Percentiles rank a stretch among this genome's conserved stretches.
Conservation (phyloP, 2,113 vertebrate species). For the Ophiodon elongatus region DNA sequence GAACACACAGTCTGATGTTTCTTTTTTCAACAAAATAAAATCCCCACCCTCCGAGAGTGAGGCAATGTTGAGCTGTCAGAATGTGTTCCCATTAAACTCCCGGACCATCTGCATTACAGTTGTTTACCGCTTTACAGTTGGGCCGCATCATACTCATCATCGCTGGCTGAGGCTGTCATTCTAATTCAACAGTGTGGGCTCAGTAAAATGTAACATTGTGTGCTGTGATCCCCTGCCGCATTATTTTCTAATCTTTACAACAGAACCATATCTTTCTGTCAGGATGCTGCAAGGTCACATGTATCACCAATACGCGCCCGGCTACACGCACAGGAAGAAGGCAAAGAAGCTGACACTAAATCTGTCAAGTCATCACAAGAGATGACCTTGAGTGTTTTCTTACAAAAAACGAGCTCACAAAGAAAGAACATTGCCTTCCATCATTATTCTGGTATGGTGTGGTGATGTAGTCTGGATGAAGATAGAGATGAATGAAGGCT, state of each 20-base stretch:
- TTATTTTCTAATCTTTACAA: constrained; percentile 28
- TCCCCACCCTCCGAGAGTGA: constrained; percentile 29
- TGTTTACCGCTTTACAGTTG: constrained; percentile 38
- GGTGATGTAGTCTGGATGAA: background rate
- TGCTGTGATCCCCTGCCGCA: constrained; percentile 20
- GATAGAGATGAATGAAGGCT: constrained; percentile 1
- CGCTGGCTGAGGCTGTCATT: background rate
- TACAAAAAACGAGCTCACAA: background rate
- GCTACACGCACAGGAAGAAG: background rate
- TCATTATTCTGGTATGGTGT: background rate
- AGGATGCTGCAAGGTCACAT: background rate
- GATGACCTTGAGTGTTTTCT: background rate
- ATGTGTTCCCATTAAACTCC: constrained; percentile 16
- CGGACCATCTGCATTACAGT: constrained; percentile 5
- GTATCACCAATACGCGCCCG: background rate
- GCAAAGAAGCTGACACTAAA: background rate
- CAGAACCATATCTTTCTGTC: background rate
- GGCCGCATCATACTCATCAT: constrained; percentile 22
- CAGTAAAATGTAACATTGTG: constrained; percentile 12
- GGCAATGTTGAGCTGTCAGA: constrained; percentile 36
- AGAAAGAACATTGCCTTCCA: background rate
- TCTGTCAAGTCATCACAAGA: background rate
- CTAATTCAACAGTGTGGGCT: background rate
- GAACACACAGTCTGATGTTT: constrained; percentile 23
- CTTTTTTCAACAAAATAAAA: background rate